These are phyloP conservation scores for Mohoua ochrocephala DNA, from an alignment of 2,113 vertebrate genomes.

Conservation along the genomic window DNA sequence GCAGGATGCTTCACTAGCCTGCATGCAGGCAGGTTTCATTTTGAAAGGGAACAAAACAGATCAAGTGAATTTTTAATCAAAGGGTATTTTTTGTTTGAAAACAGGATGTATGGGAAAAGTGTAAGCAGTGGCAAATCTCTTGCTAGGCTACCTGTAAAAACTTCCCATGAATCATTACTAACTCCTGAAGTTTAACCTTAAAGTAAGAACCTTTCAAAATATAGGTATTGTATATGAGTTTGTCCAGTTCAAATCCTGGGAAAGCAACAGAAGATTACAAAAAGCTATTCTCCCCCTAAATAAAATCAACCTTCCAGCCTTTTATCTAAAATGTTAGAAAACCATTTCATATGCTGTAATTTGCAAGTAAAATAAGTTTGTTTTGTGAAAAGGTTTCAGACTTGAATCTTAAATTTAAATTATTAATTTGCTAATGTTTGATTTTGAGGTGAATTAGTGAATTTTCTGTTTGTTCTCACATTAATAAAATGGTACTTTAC, in stretches of 20 bases:
- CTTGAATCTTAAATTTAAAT: background rate
- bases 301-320: background rate
- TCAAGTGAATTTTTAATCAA: background rate
- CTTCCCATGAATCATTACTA: background rate
- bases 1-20: background rate
- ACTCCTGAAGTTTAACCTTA: background rate
- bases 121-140: background rate
- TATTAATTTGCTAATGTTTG: background rate
- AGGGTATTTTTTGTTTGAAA: background rate
- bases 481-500: background rate
- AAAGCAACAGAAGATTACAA: background rate
- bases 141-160: background rate
- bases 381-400: constrained; percentile 35
- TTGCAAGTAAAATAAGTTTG: constrained; percentile 10
- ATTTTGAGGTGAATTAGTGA: background rate
- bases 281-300: background rate
- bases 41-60: background rate
- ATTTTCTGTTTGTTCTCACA: background rate
- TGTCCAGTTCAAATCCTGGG: background rate
- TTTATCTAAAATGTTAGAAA: background rate
- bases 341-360: background rate
- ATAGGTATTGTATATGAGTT: background rate
- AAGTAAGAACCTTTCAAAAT: background rate
- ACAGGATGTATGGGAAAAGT: background rate
- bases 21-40: background rate